Percentiles rank a stretch among this genome's conserved stretches.
Evolutionary conservation across 1,140 invertebrate species (phyloP).

Genomic region (Myzus persicae): DNA sequence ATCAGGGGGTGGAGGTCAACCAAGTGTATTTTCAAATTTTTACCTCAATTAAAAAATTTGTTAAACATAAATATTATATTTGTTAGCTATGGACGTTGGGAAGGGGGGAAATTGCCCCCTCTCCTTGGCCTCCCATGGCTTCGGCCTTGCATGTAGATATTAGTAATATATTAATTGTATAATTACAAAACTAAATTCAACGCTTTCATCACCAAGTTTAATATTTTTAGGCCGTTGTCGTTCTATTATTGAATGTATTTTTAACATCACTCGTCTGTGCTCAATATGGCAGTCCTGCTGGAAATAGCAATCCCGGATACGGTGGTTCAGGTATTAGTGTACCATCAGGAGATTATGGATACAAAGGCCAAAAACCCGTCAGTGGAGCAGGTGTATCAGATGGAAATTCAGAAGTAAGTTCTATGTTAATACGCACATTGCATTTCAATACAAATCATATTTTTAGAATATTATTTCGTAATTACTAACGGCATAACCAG

Average conservation of each 20-base stretch:
- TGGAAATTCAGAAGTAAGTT: slow-evolving; percentile 41
- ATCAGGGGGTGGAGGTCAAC: no score
- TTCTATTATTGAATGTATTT: neutral
- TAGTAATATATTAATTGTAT: neutral
- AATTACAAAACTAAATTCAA: neutral
- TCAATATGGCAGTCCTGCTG: slow-evolving; percentile 21
- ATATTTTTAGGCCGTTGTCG: neutral
- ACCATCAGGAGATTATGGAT: slow-evolving; percentile 43
- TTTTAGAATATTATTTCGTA: neutral
- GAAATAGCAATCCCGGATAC: slow-evolving; percentile 25
- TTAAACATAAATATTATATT: no score
- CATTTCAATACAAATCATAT: neutral
- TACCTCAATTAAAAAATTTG: no score
- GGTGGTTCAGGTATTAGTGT: slow-evolving; percentile 22
- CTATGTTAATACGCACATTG: neutral
- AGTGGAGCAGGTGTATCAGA: neutral
- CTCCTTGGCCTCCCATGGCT: no score
- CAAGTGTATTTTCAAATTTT: no score
- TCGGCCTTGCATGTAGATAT: neutral
- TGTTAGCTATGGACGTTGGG: no score
- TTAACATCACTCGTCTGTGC: slow-evolving; percentile 24
- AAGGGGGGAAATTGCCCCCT: neutral
- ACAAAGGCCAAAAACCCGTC: neutral
- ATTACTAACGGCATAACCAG: neutral
- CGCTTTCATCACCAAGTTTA: neutral